Conservation (phyloP, 2,797 vertebrate species). For the Tenualosa ilisha region DNA sequence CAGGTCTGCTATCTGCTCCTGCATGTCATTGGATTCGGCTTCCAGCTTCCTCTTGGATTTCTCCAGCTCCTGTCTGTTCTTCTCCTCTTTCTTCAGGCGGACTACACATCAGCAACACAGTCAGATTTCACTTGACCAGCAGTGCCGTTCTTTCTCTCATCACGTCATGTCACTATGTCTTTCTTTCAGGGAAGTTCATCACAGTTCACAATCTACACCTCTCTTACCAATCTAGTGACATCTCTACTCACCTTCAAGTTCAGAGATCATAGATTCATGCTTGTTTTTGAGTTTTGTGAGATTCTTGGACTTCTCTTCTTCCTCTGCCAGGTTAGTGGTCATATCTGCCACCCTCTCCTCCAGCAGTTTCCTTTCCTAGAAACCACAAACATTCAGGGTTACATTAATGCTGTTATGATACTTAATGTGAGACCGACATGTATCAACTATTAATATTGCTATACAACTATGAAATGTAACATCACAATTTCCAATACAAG, state of each 20-base stretch:
- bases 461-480: no score
- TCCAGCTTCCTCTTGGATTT: constrained; percentile 95
- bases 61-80: constrained; percentile 89
- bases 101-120: constrained; percentile 75
- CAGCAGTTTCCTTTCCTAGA: constrained; percentile 88
- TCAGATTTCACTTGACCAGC: constrained; percentile 39
- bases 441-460: background rate
- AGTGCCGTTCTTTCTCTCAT: background rate
- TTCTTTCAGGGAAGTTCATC: accelerated
- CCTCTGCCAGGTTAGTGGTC: constrained; percentile 91
- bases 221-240: background rate
- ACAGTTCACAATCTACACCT: background rate
- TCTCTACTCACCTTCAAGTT: constrained; percentile 60
- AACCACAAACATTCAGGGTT: background rate
- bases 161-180: background rate
- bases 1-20: constrained; percentile 90
- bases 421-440: background rate
- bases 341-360: constrained; percentile 90
- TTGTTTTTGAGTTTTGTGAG: constrained; percentile 93
- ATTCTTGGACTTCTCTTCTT: constrained; percentile 97
- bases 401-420: background rate
- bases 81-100: constrained; percentile 93
- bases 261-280: constrained; percentile 96
- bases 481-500: background rate
- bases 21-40: constrained; percentile 84